Base-by-base conservation (phyloP, 2,113 vertebrate species). In the Colinus virginianus region DNA sequence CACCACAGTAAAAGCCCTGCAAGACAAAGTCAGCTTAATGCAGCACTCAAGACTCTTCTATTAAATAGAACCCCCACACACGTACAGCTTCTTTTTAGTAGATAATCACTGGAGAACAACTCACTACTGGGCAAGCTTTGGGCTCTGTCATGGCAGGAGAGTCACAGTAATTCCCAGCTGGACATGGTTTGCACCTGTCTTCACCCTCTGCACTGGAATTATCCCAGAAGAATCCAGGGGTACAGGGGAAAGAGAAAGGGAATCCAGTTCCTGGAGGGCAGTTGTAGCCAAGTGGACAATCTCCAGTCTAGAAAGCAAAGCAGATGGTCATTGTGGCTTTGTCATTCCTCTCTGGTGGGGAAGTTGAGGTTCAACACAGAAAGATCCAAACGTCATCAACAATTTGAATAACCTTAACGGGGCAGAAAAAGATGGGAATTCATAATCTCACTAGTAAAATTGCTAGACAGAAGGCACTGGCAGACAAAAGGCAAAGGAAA, bases 181-280 rank as follows among this genome's bases (percentile, higher is more conserved):
- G 97, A 96, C 99, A 99, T 0, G 79, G 93, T 56, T 95, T 94
- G 95, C 98, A 99, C 10, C 59, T 9, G 7, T 95, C 97, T 83
- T 97, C 98, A 56, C 66, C 62, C 51, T 97, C 97, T 6, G 85
- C 34, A 5, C 96, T 96, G n/a, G 97, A 97, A 82, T 97, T 98
- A 78, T 97, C 98, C 95, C 98, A 98, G 93, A 98, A 98, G 38
- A 71, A 97, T 28, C 98, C 98, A 25, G 97, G 77, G 71, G 87
- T 82, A 90, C 98, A 99, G 49, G 98, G 98, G 87, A 98, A 97
- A 40, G 98, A 98, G 77, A 97, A 96, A 7, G 98, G 98, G 84
- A 97, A 92, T 25, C 98, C 98, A 11, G 98, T 99, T 25, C 98
- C 98, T 2, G 7, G 28, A 20, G 98, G 98, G 84, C 98, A 99